These are phyloP conservation scores for Malurus cyaneus DNA, from an alignment of 2,113 vertebrate genomes.

Conservation along the genomic window DNA sequence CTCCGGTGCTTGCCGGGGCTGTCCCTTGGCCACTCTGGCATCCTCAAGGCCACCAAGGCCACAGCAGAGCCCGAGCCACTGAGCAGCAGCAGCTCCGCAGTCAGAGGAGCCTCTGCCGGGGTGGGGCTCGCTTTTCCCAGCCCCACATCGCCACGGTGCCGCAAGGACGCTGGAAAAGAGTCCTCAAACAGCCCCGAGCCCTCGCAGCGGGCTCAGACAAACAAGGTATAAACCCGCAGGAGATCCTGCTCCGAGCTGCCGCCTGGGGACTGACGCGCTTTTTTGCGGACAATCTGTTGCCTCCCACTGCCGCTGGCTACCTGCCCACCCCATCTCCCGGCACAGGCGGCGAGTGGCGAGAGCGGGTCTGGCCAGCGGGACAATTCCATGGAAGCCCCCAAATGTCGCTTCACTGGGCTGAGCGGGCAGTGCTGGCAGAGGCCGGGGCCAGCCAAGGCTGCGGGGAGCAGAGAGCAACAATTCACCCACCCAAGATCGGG, in stretches of 20 bases:
- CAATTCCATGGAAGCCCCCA: neutral
- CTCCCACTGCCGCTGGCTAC: neutral
- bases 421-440: neutral
- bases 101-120: neutral
- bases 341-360: neutral
- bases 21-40: rapidly evolving
- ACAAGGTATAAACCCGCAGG: neutral
- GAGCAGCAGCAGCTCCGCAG: neutral
- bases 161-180: neutral
- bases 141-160: neutral
- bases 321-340: neutral
- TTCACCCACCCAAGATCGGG: rapidly evolving
- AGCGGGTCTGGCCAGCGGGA: neutral
- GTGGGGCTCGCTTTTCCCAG: neutral
- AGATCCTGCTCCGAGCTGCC: neutral
- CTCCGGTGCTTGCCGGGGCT: rapidly evolving
- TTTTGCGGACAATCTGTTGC: constrained; percentile 25
- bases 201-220: neutral
- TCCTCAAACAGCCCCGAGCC: neutral
- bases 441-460: rapidly evolving
- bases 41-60: rapidly evolving
- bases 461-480: neutral
- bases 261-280: neutral
- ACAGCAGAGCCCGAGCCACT: rapidly evolving
- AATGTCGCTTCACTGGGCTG: neutral